Evolutionary conservation across 2,888 invertebrate species (phyloP).

Genomic region (Nebria salina): DNA sequence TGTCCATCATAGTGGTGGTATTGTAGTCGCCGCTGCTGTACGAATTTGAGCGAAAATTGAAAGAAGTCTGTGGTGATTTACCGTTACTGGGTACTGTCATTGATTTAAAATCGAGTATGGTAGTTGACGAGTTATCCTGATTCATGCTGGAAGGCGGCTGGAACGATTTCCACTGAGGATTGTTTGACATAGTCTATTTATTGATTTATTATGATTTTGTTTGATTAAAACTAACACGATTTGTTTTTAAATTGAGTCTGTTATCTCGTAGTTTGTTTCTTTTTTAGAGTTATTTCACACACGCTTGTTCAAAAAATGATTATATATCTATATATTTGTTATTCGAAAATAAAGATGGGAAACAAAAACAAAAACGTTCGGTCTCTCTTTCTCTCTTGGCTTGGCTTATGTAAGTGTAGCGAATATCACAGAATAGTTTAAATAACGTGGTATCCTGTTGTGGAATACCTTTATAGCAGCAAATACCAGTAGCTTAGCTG

Average conservation of each 20-base stretch:
- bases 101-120: conserved; percentile 84
- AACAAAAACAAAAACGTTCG: conserved; percentile 34
- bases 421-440: conserved; percentile 74
- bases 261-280: neutral
- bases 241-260: neutral
- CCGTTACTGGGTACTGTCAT: conserved; percentile 70
- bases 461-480: neutral
- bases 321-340: neutral
- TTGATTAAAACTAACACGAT: conserved; percentile 1
- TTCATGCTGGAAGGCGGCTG: conserved; percentile 86
- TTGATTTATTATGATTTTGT: neutral
- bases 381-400: conserved; percentile 48
- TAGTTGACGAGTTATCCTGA: conserved; percentile 69
- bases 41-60: conserved; percentile 61
- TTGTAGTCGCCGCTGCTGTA: conserved; percentile 60
- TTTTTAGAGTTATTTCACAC: neutral
- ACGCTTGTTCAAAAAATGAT: conserved; percentile 1
- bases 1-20: conserved; percentile 55
- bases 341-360: neutral
- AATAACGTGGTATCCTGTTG: conserved; percentile 16
- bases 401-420: conserved; percentile 61
- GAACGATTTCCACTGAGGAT: conserved; percentile 91
- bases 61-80: conserved; percentile 60
- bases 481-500: neutral
- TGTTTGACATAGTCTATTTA: conserved; percentile 73